phyloP scores from a whole-genome alignment of 2,888 invertebrate species.

The Oligia fasciuncula region DNA sequence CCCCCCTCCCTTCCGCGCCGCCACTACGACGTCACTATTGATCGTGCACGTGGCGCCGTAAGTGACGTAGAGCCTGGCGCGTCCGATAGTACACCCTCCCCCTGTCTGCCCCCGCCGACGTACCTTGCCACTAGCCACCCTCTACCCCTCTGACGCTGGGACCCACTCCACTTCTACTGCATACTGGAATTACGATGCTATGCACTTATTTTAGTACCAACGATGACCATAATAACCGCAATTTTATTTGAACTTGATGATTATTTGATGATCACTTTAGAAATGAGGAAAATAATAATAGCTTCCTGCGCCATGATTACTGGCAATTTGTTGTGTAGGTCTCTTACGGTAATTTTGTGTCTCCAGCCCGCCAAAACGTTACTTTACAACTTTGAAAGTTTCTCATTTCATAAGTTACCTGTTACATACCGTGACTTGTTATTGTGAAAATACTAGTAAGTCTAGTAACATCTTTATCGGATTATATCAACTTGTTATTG shows the following conservation, averaged over 20 bases:
- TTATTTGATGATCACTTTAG: slow-evolving; percentile 30
- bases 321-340: slow-evolving; percentile 21
- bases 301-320: slow-evolving; percentile 11
- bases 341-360: slow-evolving; percentile 13
- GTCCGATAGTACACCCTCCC: slow-evolving; percentile 80
- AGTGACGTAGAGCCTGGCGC: slow-evolving; percentile 86
- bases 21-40: slow-evolving; percentile 88
- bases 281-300: slow-evolving; percentile 39
- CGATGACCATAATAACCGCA: slow-evolving; percentile 49
- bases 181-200: slow-evolving; percentile 67
- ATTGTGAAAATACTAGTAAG: slow-evolving; percentile 37
- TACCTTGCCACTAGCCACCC: slow-evolving; percentile 57
- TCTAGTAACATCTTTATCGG: slow-evolving; percentile 32
- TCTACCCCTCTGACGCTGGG: slow-evolving; percentile 45
- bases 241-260: slow-evolving; percentile 33
- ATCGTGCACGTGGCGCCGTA: slow-evolving; percentile 89
- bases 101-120: slow-evolving; percentile 67
- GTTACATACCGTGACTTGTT: slow-evolving; percentile 19
- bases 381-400: slow-evolving; percentile 14
- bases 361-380: slow-evolving; percentile 7
- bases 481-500: slow-evolving; percentile 56
- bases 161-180: slow-evolving; percentile 69
- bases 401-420: slow-evolving; percentile 7
- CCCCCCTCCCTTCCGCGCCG: slow-evolving; percentile 28
- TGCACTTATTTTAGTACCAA: slow-evolving; percentile 56